phyloP scores from a whole-genome alignment of 2,113 vertebrate species.

The Polypterus bichir region DNA sequence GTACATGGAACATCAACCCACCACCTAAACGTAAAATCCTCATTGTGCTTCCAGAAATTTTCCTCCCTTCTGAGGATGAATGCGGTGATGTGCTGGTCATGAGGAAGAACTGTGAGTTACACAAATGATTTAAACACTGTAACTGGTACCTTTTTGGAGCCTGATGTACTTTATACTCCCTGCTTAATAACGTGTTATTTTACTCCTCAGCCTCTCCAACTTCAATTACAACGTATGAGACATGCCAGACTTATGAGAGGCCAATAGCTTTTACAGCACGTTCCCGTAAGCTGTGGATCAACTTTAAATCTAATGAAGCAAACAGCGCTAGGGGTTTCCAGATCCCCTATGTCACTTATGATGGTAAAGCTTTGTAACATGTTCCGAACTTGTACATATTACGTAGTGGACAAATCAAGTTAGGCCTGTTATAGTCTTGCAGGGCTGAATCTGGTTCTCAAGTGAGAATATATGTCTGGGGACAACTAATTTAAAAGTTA shows the following conservation, averaged over 20 bases:
- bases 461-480: no score
- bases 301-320: slow-evolving; percentile 90
- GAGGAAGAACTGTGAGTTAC: slow-evolving; percentile 89
- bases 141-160: not conserved
- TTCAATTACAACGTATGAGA: slow-evolving; percentile 95
- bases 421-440: not conserved
- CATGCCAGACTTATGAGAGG: slow-evolving; percentile 91
- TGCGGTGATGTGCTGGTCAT: slow-evolving; percentile 94
- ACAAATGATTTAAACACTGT: not conserved
- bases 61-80: slow-evolving; percentile 91
- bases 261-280: slow-evolving; percentile 94
- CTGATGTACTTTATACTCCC: not conserved
- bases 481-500: not conserved
- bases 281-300: slow-evolving; percentile 91
- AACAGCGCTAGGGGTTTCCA: slow-evolving; percentile 92
- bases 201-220: slow-evolving; percentile 69
- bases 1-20: slow-evolving; percentile 96
- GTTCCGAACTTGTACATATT: not conserved
- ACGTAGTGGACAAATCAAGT: not conserved
- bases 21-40: slow-evolving; percentile 95
- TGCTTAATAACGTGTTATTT: not conserved
- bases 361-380: slow-evolving; percentile 51
- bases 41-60: slow-evolving; percentile 93
- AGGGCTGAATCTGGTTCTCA: not conserved
- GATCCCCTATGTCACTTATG: slow-evolving; percentile 93